These are phyloP conservation scores for Masticophis lateralis DNA, from an alignment of 2,797 vertebrate species.

Conservation along the genomic window DNA sequence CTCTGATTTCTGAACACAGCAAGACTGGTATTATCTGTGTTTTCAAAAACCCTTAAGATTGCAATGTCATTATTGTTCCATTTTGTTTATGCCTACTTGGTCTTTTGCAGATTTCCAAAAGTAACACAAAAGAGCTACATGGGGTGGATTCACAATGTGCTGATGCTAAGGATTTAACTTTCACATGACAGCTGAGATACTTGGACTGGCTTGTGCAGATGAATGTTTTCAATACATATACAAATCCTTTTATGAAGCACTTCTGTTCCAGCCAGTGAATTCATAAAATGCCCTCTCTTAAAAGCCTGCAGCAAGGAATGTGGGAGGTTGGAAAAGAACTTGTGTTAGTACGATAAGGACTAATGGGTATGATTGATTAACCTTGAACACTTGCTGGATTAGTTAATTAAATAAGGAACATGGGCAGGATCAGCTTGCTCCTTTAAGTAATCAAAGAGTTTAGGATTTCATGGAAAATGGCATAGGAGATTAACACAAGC, in stretches of 20 bases:
- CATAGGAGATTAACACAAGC: background rate
- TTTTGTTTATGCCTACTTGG: background rate
- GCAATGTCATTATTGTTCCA: slow-evolving; percentile 4
- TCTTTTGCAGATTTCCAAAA: background rate
- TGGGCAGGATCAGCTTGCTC: background rate
- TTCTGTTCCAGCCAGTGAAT: background rate
- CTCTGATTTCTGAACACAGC: background rate
- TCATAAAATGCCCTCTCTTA: background rate
- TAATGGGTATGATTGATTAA: background rate
- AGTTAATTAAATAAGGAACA: background rate
- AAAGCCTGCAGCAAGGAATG: background rate
- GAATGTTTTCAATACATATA: background rate
- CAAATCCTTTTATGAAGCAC: background rate
- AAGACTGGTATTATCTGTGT: background rate
- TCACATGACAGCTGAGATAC: background rate
- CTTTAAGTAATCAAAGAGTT: background rate
- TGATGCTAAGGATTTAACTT: slow-evolving; percentile 3
- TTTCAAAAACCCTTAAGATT: background rate
- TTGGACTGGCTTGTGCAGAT: background rate
- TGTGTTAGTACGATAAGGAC: background rate
- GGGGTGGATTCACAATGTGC: background rate
- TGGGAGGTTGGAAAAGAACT: background rate
- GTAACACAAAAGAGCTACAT: background rate
- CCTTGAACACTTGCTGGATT: background rate
- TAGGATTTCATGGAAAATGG: background rate